Percentiles rank a stretch among this genome's conserved stretches.
These are phyloP conservation scores for Malthinus flaveolus DNA, from an alignment of 2,888 invertebrate species.

Conservation along the genomic window DNA sequence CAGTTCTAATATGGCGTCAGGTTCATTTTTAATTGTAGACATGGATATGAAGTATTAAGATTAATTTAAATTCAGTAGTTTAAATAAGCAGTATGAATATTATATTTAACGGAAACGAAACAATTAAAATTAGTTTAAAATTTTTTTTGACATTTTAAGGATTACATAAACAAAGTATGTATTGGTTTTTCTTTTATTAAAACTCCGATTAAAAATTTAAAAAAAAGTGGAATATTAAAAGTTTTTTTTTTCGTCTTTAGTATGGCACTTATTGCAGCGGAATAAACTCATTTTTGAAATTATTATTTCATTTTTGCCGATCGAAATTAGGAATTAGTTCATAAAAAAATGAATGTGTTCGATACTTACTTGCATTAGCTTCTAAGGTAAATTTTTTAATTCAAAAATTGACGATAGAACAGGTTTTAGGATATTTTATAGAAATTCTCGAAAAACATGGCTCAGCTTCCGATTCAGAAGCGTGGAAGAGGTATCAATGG, in stretches of 20 bases:
- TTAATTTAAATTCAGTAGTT: slow-evolving; percentile 1
- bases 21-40: not conserved
- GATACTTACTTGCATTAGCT: too few relatives aligned
- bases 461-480: slow-evolving; percentile 29
- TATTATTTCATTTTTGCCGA: too few relatives aligned
- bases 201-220: too few relatives aligned
- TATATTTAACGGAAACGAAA: slow-evolving; percentile 1
- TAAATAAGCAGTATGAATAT: slow-evolving; percentile 1
- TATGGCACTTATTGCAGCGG: not conserved
- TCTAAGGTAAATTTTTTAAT: too few relatives aligned
- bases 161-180: slow-evolving; percentile 4
- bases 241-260: not conserved
- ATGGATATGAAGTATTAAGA: slow-evolving; percentile 3
- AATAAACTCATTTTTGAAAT: too few relatives aligned
- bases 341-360: too few relatives aligned
- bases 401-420: too few relatives aligned
- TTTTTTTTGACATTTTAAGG: not conserved
- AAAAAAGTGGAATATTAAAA: too few relatives aligned
- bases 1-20: slow-evolving; percentile 1
- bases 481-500: slow-evolving; percentile 31
- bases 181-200: too few relatives aligned
- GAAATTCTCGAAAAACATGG: slow-evolving; percentile 2
- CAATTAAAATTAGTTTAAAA: slow-evolving; percentile 2
- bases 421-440: not conserved
- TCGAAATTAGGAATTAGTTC: too few relatives aligned